Evolutionary conservation across 2,113 vertebrate species (phyloP), one percentile per base, ranked within the genome.

Genomic region (Castor canadensis): DNA sequence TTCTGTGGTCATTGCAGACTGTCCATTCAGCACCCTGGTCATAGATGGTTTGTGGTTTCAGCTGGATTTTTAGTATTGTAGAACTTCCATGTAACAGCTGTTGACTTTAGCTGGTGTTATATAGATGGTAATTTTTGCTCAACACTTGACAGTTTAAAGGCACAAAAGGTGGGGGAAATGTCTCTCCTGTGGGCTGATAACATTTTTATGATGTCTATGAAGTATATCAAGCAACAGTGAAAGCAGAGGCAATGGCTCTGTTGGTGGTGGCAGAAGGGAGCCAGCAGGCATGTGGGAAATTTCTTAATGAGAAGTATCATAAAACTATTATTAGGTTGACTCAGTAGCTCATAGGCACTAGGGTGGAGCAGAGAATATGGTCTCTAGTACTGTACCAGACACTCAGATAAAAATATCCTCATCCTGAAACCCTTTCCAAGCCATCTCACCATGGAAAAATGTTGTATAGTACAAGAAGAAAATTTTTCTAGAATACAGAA

Each of bases 121-220:
- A 91, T n/a, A 96, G 94, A 43, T 88, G 66, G 58, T 83, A 75
- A 72, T 67, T 45, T 97, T 67, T 95, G 47, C n/a, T 96, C 96
- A 97, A 64, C 20, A 72, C 85, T 96, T 96, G 82, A 97, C 97
- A 97, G 67, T 87, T 72, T 81, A 96, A 96, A 94, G 94, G 95
- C 96, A 97, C 84, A 56, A 43, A 79, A 95, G 38, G 84, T 95
- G n/a, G 35, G 47, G 38, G 93, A 95, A 97, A 87, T 76, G 24
- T 93, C 93, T 95, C 82, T 96, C 72, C 83, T 89, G 40, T 35
- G 91, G 45, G 84, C 79, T 96, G 96, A 94, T 91, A 94, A 93
- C 93, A 97, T 58, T 77, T 92, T 90, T 67, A 67, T 88, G 90
- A 94, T 43, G 96, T 88, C 92, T 93, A 92, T 71, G 91, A 87